Evolutionary conservation across 2,797 vertebrate genomes (phyloP).

Genomic region (Ctenochaetus hawaiiensis): DNA sequence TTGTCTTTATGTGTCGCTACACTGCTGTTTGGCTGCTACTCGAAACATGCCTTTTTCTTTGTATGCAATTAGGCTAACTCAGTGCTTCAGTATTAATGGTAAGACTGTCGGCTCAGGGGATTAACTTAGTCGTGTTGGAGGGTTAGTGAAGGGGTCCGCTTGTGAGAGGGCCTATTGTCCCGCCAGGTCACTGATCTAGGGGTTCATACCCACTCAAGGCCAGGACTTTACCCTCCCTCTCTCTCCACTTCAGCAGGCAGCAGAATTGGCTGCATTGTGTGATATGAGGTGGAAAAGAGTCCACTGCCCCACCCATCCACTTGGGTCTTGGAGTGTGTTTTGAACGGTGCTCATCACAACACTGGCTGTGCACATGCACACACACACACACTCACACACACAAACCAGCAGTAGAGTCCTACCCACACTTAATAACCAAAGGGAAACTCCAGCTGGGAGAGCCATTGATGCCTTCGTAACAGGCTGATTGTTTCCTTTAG

Average conservation of each 20-base stretch:
- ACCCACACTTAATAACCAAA: slow-evolving; percentile 77
- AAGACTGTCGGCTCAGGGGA: slow-evolving; percentile 75
- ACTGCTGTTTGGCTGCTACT: slow-evolving; percentile 60
- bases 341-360: slow-evolving; percentile 83
- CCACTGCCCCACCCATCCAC: slow-evolving; percentile 84
- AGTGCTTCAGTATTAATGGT: slow-evolving; percentile 70
- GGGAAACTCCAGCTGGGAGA: slow-evolving; percentile 86
- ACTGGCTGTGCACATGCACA: slow-evolving; percentile 68
- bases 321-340: slow-evolving; percentile 82
- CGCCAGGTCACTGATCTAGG: slow-evolving; percentile 78
- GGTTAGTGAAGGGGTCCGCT: slow-evolving; percentile 73
- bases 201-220: slow-evolving; percentile 80
- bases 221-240: slow-evolving; percentile 80
- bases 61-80: slow-evolving; percentile 73
- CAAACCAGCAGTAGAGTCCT: slow-evolving; percentile 42
- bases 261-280: slow-evolving; percentile 84
- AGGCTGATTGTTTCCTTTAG: slow-evolving; percentile 84
- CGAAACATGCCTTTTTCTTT: slow-evolving; percentile 75
- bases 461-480: slow-evolving; percentile 85
- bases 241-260: slow-evolving; percentile 81
- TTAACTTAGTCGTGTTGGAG: slow-evolving; percentile 82
- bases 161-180: slow-evolving; percentile 78
- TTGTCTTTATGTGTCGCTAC: slow-evolving; percentile 54
- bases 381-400: slow-evolving; percentile 47
- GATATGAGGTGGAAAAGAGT: slow-evolving; percentile 83